Base-by-base conservation (phyloP, 2,797 vertebrate genomes). In the Cygnus olor region DNA sequence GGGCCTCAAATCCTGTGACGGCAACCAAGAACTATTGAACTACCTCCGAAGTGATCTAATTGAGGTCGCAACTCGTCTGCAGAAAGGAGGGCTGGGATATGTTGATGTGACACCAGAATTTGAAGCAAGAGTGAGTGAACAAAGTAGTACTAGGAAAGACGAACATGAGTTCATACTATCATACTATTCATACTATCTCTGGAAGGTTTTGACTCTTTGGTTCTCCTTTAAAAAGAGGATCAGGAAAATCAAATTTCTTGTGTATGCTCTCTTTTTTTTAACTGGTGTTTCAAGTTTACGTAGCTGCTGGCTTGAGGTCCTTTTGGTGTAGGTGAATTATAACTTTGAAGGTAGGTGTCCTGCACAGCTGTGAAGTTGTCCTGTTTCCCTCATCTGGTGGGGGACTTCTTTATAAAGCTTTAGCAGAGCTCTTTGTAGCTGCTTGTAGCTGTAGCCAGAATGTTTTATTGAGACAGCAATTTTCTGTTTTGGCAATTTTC, bases 11-110 rank as follows among this genome's bases (percentile, higher is more conserved):
- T 98, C 97, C 65, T 99, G 99, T 58, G 99, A 99, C 8, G 99
- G 99, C 73, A 98, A 98, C 80, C 96, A 98, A 88, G 99, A 99
- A 69, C 98, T 99, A 79, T 98, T 99, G 81, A 99, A 98, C 91
- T 99, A 98, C 95, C 97, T 99, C 94, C 98, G 98, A 36, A 99
- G 99, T 54, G 99, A 99, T 96, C 98, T 99, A 54, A 98, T 99
- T 80, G 99, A 99, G 95, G 98, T 99, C 12, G 98, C 99, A 18
- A 99, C 99, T 0, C 98, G 99, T 22, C 98, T 99, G 73, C 98
- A 99, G 77, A 99, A 99, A 82, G 99, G 99, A 69, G 99, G 99
- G 24, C 98, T 99, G 83, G 99, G 99, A 49, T 99, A 99, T 89
- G 94, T 99, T 90, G 99, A 99, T 16, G 98, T 99, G 93, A 98